Evolutionary conservation across 64 coral and sea anemone species (phyloP).

Genomic region (Trachythela sp.): DNA sequence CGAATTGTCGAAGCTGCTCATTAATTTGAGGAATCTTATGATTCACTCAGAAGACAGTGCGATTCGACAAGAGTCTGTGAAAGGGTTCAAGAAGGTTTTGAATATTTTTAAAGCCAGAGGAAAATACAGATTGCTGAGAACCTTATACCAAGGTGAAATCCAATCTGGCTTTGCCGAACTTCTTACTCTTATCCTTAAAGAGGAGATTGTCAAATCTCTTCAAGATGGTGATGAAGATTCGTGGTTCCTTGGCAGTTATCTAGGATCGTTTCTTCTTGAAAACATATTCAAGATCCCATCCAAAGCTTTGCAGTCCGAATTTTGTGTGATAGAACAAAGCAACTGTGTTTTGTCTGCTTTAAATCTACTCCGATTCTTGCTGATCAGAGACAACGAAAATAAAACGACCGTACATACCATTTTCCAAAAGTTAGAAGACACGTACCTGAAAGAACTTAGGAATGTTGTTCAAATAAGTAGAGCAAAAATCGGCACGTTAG

Average conservation of each 20-base stretch:
- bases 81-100: neutral
- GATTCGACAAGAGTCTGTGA: neutral
- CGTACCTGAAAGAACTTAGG: neutral
- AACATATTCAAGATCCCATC: neutral
- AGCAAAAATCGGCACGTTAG: neutral
- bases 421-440: neutral
- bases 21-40: neutral
- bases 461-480: neutral
- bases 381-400: slow-evolving; percentile 6
- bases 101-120: neutral
- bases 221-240: neutral
- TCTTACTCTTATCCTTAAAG: neutral
- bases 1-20: neutral
- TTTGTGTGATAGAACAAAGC: neutral
- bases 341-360: neutral
- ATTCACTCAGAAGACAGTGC: neutral
- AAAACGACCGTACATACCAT: neutral
- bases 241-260: neutral
- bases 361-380: neutral
- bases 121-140: neutral
- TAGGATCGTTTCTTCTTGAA: neutral
- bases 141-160: neutral
- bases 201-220: neutral
- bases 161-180: slow-evolving; percentile 4
- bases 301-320: neutral